Evolutionary conservation across 2,113 vertebrate genomes (phyloP).

Genomic region (Sialia sialis): DNA sequence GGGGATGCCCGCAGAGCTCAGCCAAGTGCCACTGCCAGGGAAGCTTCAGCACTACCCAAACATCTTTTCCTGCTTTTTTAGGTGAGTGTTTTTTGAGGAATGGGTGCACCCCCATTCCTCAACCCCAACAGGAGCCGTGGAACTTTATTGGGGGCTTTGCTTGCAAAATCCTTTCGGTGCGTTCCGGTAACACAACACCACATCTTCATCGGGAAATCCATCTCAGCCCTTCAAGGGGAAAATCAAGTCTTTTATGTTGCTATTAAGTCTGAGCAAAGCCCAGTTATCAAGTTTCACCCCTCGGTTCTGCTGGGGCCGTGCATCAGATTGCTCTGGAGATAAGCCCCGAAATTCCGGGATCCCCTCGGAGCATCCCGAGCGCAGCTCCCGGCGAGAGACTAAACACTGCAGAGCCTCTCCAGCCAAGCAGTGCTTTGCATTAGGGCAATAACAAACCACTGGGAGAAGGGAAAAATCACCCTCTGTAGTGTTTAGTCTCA

Average conservation of each 20-base stretch:
- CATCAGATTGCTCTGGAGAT: slow-evolving; percentile 50
- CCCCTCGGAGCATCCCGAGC: background rate
- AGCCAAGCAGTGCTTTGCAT: background rate
- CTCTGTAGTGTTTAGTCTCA: slow-evolving; percentile 43
- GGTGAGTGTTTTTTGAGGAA: background rate
- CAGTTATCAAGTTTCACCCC: slow-evolving; percentile 39
- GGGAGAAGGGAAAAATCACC: background rate
- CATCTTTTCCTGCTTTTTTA: background rate
- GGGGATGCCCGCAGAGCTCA: background rate
- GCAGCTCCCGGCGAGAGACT: background rate
- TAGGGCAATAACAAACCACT: background rate
- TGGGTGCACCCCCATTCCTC: no score
- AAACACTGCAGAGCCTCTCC: background rate
- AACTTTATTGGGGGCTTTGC: slow-evolving; percentile 37
- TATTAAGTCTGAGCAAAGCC: slow-evolving; percentile 38
- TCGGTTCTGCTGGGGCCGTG: slow-evolving; percentile 26
- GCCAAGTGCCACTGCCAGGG: background rate
- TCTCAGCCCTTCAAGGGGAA: slow-evolving; percentile 35
- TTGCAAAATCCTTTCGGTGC: background rate
- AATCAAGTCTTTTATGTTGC: slow-evolving; percentile 53
- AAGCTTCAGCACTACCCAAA: background rate
- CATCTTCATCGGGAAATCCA: slow-evolving; percentile 29
- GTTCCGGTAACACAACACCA: slow-evolving; percentile 20
- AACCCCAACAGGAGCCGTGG: slow-evolving; percentile 14
- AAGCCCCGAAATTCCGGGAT: background rate